Evolutionary conservation across 2,113 vertebrate species (phyloP).

Genomic region (Vidua macroura): DNA sequence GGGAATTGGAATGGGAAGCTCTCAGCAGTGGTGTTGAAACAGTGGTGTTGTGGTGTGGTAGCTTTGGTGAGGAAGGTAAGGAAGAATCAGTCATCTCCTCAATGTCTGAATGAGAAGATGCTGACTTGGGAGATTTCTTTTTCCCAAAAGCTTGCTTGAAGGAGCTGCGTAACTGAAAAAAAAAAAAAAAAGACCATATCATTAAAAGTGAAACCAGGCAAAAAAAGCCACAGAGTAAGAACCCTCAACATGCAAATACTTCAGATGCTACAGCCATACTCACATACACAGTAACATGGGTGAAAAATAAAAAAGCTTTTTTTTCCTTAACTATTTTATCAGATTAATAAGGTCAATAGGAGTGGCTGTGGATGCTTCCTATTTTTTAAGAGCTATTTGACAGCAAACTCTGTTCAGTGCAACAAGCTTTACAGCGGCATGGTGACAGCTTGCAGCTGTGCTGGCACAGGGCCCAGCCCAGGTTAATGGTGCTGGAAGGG

Average conservation of each 20-base stretch:
- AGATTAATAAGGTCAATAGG: conserved; percentile 61
- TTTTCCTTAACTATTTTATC: conserved; percentile 23
- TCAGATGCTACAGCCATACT: conserved; percentile 18
- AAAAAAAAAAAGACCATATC: neutral
- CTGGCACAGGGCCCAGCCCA: conserved; percentile 35
- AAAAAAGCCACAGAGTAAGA: neutral
- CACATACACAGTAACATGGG: neutral
- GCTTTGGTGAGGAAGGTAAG: conserved; percentile 91
- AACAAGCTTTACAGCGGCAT: neutral
- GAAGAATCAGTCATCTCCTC: conserved; percentile 99
- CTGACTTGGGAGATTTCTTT: conserved; percentile 98
- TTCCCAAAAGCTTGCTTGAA: conserved; percentile 99
- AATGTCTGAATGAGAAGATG: conserved; percentile 97
- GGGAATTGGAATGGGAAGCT: conserved; percentile 89
- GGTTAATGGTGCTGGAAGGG: conserved; percentile 58
- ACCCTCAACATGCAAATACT: conserved; percentile 63
- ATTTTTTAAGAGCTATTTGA: neutral
- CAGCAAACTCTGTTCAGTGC: conserved; percentile 47
- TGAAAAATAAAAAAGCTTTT: neutral
- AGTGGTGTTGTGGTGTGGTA: conserved; percentile 84
- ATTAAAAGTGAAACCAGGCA: neutral
- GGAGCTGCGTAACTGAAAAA: conserved; percentile 90
- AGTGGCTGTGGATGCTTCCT: conserved; percentile 35
- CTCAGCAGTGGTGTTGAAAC: conserved; percentile 82
- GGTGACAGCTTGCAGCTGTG: conserved; percentile 23